Percentiles rank a stretch among this genome's conserved stretches.
Evolutionary conservation across 2,888 invertebrate genomes (phyloP).

Genomic region (Meandrusa payeni): DNA sequence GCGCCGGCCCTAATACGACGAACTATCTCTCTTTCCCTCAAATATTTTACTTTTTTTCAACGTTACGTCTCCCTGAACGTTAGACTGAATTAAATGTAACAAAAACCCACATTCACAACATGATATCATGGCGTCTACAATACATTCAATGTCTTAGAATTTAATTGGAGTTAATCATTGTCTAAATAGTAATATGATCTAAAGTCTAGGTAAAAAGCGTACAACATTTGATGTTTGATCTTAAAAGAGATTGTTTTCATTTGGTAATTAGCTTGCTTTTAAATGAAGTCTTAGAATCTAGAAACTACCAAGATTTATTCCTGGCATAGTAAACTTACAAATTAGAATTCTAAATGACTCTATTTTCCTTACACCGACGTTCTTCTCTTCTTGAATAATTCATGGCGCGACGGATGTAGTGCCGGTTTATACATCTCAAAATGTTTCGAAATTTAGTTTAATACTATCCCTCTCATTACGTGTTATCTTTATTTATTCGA

Average conservation of each 20-base stretch:
- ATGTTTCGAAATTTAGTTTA: constrained; percentile 8
- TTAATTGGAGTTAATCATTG: too few relatives aligned
- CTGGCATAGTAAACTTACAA: constrained; percentile 6
- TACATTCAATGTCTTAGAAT: too few relatives aligned
- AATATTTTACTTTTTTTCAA: constrained; percentile 24
- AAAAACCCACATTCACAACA: background rate
- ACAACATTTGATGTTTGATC: too few relatives aligned
- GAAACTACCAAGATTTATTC: constrained; percentile 5
- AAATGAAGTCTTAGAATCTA: background rate
- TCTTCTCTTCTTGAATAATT: constrained; percentile 17
- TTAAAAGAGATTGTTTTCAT: too few relatives aligned
- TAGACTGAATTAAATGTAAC: background rate
- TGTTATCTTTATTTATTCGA: too few relatives aligned
- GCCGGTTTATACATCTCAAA: constrained; percentile 8
- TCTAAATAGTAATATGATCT: too few relatives aligned
- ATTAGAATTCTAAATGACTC: constrained; percentile 16
- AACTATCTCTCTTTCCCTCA: constrained; percentile 44
- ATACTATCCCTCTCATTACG: background rate
- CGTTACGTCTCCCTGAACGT: background rate
- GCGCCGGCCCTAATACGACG: constrained; percentile 38
- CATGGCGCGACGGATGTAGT: constrained; percentile 6
- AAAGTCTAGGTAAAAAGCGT: too few relatives aligned
- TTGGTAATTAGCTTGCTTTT: background rate
- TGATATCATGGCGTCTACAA: background rate
- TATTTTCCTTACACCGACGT: constrained; percentile 7